A percentile compares a stretch with the other conserved stretches of the same genome.
Evolutionary conservation across 2,113 vertebrate species (phyloP).

Genomic region (Apteryx mantelli): DNA sequence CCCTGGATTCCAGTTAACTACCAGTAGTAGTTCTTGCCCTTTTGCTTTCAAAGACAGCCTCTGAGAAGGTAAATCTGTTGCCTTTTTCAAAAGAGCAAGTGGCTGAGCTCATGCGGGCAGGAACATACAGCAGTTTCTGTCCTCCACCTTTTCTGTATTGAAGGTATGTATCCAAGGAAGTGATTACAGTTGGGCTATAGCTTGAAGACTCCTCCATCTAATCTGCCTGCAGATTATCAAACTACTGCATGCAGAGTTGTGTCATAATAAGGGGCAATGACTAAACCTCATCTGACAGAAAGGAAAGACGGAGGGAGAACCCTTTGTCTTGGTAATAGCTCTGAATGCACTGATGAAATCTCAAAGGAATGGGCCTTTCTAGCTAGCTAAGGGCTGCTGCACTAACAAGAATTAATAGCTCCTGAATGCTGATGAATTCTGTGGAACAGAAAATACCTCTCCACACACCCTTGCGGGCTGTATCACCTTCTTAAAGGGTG

Average conservation of each 20-base stretch:
- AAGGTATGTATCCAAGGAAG: not conserved
- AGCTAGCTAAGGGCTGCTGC: not conserved
- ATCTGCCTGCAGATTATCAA: not conserved
- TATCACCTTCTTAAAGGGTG: not conserved
- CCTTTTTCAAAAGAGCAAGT: not conserved
- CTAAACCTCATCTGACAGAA: not conserved
- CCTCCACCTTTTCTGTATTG: not conserved
- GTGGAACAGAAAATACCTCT: not conserved
- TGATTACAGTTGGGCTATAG: not conserved
- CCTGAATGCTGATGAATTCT: not conserved
- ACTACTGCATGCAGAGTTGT: not conserved
- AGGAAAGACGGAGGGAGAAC: not conserved
- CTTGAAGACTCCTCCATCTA: not conserved
- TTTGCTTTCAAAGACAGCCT: not conserved
- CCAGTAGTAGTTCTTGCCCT: not conserved
- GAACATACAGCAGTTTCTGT: not conserved
- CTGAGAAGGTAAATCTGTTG: not conserved
- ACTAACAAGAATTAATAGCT: not conserved
- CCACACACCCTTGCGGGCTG: not conserved
- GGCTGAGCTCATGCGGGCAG: not conserved
- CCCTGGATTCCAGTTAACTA: not conserved
- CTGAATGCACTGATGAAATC: not conserved
- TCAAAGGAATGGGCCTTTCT: not conserved
- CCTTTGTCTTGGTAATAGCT: slow-evolving; percentile 6
- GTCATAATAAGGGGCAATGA: not conserved